phyloP scores from a whole-genome alignment of 2,797 vertebrate species.

The Sylvia borin region DNA sequence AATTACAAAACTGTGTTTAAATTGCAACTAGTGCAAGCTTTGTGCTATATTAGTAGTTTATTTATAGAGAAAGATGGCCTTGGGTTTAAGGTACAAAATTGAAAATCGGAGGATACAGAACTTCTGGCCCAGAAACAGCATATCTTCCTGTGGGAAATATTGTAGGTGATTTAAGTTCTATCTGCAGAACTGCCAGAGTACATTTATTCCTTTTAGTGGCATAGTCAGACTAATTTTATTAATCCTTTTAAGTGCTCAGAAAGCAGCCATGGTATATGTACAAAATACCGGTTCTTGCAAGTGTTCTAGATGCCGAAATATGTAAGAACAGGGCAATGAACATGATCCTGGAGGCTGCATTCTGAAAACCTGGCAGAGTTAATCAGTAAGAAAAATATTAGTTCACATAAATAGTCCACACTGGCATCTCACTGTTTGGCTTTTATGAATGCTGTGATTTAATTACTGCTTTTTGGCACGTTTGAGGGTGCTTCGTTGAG shows the following conservation, averaged over 20 bases:
- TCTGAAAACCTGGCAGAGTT: not conserved
- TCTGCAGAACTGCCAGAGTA: not conserved
- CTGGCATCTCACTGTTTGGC: not conserved
- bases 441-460: not conserved
- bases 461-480: not conserved
- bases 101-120: fast-evolving
- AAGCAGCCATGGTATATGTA: not conserved
- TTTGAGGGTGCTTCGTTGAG: not conserved
- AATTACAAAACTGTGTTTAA: not conserved
- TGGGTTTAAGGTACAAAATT: not conserved
- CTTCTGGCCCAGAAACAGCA: not conserved
- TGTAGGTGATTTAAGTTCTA: not conserved
- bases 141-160: not conserved
- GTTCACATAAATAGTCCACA: not conserved
- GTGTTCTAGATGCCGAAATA: not conserved
- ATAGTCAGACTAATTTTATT: constrained; percentile 13
- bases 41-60: not conserved
- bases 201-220: not conserved
- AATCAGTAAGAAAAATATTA: not conserved
- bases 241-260: not conserved
- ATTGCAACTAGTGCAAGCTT: not conserved
- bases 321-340: not conserved
- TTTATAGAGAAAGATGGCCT: not conserved
- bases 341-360: not conserved
- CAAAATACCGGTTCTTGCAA: not conserved